Evolutionary conservation across 2,888 invertebrate genomes (phyloP).

Genomic region (Folsomia candida): DNA sequence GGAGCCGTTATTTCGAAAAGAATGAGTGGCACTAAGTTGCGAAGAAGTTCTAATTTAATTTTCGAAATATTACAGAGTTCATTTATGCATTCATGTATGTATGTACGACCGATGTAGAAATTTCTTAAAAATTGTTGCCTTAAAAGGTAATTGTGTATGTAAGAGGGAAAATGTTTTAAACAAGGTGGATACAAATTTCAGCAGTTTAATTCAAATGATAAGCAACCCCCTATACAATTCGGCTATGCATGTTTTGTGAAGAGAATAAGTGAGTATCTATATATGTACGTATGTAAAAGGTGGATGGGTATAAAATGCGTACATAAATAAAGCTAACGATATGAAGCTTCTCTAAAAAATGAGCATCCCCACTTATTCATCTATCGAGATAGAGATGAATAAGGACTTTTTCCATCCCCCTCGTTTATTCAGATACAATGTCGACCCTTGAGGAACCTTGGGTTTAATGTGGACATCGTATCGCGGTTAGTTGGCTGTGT

Average conservation of each 20-base stretch:
- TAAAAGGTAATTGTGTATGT: no score
- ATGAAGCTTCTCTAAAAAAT: neutral
- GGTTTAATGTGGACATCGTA: neutral
- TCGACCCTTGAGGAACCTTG: neutral
- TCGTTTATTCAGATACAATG: neutral
- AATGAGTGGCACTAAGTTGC: neutral
- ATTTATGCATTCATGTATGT: no score
- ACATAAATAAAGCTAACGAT: conserved; percentile 49
- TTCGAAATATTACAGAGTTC: neutral
- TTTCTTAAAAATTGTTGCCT: no score
- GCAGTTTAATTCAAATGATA: neutral
- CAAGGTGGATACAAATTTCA: no score
- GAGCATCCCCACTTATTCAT: neutral
- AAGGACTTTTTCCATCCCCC: neutral
- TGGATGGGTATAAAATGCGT: conserved; percentile 43
- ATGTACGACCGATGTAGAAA: no score
- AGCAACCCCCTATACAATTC: neutral
- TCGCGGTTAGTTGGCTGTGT: neutral
- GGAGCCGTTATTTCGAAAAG: neutral
- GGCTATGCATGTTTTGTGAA: conserved; percentile 27
- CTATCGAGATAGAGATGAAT: neutral
- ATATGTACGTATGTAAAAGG: no score
- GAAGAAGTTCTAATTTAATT: neutral
- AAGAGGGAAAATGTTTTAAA: no score
- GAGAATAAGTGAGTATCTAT: no score